Percentiles rank a stretch among this genome's conserved stretches.
phyloP scores from a whole-genome alignment of 2,113 vertebrate species.

The Vireo altiloquus region DNA sequence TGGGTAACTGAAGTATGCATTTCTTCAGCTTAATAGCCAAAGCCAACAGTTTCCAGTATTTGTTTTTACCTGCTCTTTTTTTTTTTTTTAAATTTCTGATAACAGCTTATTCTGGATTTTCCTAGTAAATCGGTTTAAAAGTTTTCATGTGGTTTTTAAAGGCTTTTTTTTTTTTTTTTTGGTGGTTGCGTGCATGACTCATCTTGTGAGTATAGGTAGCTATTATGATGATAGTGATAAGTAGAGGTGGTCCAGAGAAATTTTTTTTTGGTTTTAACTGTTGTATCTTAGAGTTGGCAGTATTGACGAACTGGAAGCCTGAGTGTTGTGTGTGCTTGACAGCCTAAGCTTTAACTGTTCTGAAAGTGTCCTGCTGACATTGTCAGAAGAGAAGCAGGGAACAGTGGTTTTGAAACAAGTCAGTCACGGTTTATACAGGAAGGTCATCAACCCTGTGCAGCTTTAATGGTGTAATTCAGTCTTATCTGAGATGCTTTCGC shows the following conservation, averaged over 20 bases:
- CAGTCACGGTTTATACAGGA: background rate
- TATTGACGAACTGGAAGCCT: background rate
- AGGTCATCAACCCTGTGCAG: background rate
- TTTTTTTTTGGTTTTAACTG: background rate
- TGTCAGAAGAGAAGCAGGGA: background rate
- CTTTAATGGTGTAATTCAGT: background rate
- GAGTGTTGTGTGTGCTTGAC: background rate
- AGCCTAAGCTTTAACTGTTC: background rate
- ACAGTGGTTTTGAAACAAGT: background rate
- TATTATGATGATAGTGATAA: background rate
- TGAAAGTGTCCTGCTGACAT: background rate
- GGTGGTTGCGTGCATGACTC: background rate
- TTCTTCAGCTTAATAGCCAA: background rate
- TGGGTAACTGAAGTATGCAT: fast-evolving
- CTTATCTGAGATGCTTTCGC: background rate
- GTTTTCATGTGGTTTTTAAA: background rate
- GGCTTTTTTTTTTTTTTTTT: background rate
- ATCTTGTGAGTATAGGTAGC: background rate
- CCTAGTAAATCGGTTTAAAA: background rate
- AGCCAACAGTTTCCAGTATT: background rate
- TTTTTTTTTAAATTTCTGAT: background rate
- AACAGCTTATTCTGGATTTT: background rate
- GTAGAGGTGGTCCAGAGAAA: background rate
- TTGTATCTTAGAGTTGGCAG: background rate
- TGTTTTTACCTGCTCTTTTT: background rate